These are phyloP conservation scores for Myotis myotis DNA, from an alignment of 2,797 vertebrate genomes.

Conservation along the genomic window DNA sequence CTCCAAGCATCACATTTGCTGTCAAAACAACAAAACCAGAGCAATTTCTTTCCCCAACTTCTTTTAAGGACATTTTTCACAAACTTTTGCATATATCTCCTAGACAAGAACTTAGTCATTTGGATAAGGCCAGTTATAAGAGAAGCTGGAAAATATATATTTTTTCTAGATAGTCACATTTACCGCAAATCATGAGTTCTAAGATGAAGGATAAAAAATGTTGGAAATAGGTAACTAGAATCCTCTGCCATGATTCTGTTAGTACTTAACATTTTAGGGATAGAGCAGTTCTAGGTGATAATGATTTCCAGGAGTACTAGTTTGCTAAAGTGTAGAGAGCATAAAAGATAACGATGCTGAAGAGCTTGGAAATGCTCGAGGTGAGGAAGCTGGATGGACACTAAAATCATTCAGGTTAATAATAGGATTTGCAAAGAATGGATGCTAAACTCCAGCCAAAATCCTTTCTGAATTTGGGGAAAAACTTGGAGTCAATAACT, in stretches of 20 bases:
- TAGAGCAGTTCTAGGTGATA: not conserved
- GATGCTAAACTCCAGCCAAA: not conserved
- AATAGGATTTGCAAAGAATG: not conserved
- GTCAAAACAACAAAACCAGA: not conserved
- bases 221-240: not conserved
- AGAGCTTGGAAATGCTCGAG: not conserved
- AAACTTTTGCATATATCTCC: not conserved
- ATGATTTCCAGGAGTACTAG: not conserved
- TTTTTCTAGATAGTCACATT: not conserved
- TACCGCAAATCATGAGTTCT: not conserved
- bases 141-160: not conserved
- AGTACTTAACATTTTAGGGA: not conserved
- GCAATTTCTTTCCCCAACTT: not conserved
- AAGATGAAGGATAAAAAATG: not conserved
- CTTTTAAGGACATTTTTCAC: not conserved
- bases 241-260: not conserved
- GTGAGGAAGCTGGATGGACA: not conserved
- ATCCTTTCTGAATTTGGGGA: not conserved
- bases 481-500: not conserved
- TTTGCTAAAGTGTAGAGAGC: not conserved
- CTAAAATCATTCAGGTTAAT: constrained; percentile 10
- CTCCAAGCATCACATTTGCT: not conserved
- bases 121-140: not conserved
- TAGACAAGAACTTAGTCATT: not conserved
- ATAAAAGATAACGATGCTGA: not conserved